A percentile compares a stretch with the other conserved stretches of the same genome.
Evolutionary conservation across 2,797 vertebrate species (phyloP).

Genomic region (Sebastes cheni): DNA sequence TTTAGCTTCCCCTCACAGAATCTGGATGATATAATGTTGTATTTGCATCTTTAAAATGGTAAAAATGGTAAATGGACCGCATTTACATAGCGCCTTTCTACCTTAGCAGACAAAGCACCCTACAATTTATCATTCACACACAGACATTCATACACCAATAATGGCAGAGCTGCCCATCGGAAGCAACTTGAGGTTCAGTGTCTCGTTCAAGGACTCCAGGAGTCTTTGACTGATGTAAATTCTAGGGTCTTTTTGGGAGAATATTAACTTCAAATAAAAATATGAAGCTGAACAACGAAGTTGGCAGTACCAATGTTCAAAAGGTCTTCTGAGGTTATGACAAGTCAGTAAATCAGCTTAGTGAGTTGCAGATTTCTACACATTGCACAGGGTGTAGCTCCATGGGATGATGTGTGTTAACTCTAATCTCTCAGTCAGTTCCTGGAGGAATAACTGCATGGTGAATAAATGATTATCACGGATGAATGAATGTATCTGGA

Average conservation of each 20-base stretch:
- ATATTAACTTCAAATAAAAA: not conserved
- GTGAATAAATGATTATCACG: constrained; percentile 5
- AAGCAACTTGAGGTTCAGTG: too few relatives aligned
- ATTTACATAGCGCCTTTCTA: too few relatives aligned
- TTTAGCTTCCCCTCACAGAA: too few relatives aligned
- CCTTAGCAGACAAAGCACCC: too few relatives aligned
- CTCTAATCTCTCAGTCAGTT: not conserved
- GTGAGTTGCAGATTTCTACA: not conserved
- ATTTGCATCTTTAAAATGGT: too few relatives aligned
- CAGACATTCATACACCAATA: too few relatives aligned
- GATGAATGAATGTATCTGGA: constrained; percentile 2
- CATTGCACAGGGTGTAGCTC: not conserved
- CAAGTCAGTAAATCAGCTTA: not conserved
- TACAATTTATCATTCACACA: too few relatives aligned
- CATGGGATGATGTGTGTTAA: not conserved
- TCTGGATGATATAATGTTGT: too few relatives aligned
- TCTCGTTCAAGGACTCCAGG: too few relatives aligned
- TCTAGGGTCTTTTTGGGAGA: not conserved
- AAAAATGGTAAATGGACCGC: not conserved
- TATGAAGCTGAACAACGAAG: not conserved
- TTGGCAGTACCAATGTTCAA: not conserved
- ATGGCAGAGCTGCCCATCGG: too few relatives aligned
- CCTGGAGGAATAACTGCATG: not conserved
- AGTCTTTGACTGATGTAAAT: not conserved
- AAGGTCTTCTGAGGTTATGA: not conserved